Conservation (phyloP, 2,797 vertebrate genomes). For the Lacerta viridis region DNA sequence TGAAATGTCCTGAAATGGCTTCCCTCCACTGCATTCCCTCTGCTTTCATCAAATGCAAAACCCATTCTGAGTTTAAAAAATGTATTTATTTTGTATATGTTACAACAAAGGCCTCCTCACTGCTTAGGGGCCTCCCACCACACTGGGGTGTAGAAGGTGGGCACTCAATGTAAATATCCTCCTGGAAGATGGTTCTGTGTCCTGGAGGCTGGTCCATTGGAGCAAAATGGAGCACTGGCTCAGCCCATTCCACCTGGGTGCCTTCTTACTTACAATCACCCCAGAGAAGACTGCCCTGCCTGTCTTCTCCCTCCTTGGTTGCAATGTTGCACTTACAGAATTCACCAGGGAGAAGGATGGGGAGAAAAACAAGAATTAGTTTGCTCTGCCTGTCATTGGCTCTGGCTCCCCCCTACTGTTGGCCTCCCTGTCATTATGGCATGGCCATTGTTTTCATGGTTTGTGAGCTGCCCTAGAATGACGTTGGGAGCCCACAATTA, state of each 20-base stretch:
- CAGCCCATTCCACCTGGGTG: no score
- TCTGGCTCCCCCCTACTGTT: no score
- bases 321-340: no score
- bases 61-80: neutral
- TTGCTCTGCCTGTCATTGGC: neutral
- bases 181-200: neutral
- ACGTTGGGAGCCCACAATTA: neutral
- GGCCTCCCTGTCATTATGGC: no score
- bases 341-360: no score
- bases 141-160: neutral
- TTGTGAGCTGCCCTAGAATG: neutral
- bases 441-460: neutral
- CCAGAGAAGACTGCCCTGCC: no score
- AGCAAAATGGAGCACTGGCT: no score
- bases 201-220: no score
- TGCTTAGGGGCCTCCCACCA: neutral
- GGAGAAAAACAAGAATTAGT: neutral
- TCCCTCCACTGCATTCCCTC: constrained; percentile 34
- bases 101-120: neutral
- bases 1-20: constrained; percentile 4
- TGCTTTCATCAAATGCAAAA: constrained; percentile 47
- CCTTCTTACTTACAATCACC: no score
- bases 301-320: no score
- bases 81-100: neutral
- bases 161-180: neutral